Evolutionary conservation across 2,113 vertebrate genomes (phyloP), one percentile per base, ranked within the genome.

Genomic region (Meriones unguiculatus): DNA sequence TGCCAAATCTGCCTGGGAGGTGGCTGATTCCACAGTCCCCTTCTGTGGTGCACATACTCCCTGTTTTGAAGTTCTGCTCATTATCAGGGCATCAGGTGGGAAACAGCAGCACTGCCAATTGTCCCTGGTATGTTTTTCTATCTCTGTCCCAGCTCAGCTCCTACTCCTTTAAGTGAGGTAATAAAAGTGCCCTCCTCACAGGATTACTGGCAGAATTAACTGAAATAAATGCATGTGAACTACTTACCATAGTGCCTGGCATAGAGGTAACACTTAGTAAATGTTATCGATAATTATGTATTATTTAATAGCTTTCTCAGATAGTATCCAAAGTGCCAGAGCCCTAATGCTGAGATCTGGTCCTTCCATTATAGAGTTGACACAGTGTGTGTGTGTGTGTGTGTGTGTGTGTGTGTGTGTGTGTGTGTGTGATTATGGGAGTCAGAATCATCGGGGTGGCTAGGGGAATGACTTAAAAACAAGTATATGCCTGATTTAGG

Each of bases 251-350:
- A 25, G 52, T 84, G 17, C 41, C 54, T 72, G 84, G 80, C 32
- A 89, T 28, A 78, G 35, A 88, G 24, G 59, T 50, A 90, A 89
- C 6, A 52, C 73, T 95, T 57, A 59, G 20, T 86, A 84, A 93
- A 86, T 81, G 41, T 86, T 92, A 92, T n/a, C 28, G 5, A 88
- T 62, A 88, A 72, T 67, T 62, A 84, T 90, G 28, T 59, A 93
- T 95, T 91, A 89, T 93, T 90, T 85, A 88, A 54, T 41, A 82
- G 17, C 65, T 54, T 73, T 67, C 52, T 62, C 54, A 92, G 62
- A 87, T 87, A 90, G 52, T 32, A 0, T 75, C 94, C 77, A 75
- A 81, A 41, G 38, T 46, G 46, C 9, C 10, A 4, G 54, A 81
- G 22, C 46, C 4, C 13, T 89, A 77, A 69, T 76, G 65, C 81